A percentile compares a stretch with the other conserved stretches of the same genome.
phyloP scores from a whole-genome alignment of 2,888 invertebrate genomes.

The Yponomeuta malinellus region DNA sequence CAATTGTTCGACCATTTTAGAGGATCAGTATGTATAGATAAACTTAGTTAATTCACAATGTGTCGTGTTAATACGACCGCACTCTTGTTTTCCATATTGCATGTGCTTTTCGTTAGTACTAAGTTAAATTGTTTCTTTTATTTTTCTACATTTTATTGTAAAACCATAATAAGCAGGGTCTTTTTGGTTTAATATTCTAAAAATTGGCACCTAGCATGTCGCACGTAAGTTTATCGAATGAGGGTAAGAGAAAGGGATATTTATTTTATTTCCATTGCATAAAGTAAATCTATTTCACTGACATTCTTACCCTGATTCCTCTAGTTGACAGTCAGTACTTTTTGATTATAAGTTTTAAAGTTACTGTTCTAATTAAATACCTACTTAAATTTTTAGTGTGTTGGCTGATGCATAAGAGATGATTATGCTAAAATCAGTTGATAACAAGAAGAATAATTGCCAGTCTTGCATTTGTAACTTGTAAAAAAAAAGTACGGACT shows the following conservation, averaged over 20 bases:
- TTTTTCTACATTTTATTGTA: not conserved
- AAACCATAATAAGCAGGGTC: conserved; percentile 48
- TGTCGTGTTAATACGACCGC: not conserved
- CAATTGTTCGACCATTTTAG: not conserved
- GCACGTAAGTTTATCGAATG: conserved; percentile 26
- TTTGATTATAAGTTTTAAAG: conserved; percentile 13
- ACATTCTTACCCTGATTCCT: conserved; percentile 27
- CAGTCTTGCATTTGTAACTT: conserved; percentile 65
- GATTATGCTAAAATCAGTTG: not conserved
- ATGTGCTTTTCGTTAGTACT: conserved; percentile 6
- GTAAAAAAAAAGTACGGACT: conserved; percentile 52
- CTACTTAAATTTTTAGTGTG: not conserved
- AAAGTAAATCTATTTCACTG: conserved; percentile 51
- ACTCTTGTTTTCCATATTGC: conserved; percentile 3
- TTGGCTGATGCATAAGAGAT: not conserved
- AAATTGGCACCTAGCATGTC: not conserved
- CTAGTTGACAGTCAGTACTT: conserved; percentile 51
- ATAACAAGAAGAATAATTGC: conserved; percentile 40
- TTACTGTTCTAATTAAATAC: not conserved
- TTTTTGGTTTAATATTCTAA: conserved; percentile 41
- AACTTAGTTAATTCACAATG: not conserved
- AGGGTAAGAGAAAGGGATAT: conserved; percentile 42
- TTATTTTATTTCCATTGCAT: conserved; percentile 49
- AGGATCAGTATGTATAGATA: not conserved
- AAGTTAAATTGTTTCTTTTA: not conserved